Evolutionary conservation across 2,113 vertebrate species (phyloP), one percentile per base, ranked within the genome.

Genomic region (Speoplatyrhinus poulsoni): DNA sequence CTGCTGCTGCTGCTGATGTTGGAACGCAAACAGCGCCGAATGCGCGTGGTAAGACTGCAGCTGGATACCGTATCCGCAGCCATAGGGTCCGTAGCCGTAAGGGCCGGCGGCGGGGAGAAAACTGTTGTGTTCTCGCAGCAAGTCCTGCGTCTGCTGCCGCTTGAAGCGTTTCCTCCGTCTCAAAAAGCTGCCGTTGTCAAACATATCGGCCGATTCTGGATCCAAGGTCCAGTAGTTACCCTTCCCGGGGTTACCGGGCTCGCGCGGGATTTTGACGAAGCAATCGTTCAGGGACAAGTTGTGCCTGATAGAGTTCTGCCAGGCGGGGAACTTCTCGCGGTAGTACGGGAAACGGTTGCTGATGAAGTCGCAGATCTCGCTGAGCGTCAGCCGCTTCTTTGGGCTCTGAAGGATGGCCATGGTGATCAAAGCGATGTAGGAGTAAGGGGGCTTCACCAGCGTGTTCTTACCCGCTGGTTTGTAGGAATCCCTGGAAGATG

Each of bases 361-460:
- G 90, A 95, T 95, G 84, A 95, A 95, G 84, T 94, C 94, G 80
- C 94, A 95, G 80, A 95, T 95, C 85, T 94, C 94, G 89, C 96
- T 96, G 62, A 96, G 95, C 50, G 96, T 96, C 64, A 96, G 95
- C 50, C 95, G 86, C 91, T 97, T 97, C 73, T 97, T 96, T 67
- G 95, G 94, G 79, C 95, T 96, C 90, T 97, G 95, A 70, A 97
- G 94, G 87, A 97, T 97, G 83, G 95, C 90, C 95, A 97, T 97
- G 83, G 95, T 97, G 91, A 97, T 97, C 71, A 97, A 91, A 82
- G 95, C 95, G 86, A 97, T 97, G 92, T 97, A 97, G 2, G 95
- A 97, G 92, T 97, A 97, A 8, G 95, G 95, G 46, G 95, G 95
- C 90, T 97, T 96, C 87, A 97, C 95, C 89, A 95, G 90, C 10